Percentiles rank a stretch among this genome's conserved stretches.
phyloP scores from a whole-genome alignment of 2,113 vertebrate species.

The Struthio camelus region DNA sequence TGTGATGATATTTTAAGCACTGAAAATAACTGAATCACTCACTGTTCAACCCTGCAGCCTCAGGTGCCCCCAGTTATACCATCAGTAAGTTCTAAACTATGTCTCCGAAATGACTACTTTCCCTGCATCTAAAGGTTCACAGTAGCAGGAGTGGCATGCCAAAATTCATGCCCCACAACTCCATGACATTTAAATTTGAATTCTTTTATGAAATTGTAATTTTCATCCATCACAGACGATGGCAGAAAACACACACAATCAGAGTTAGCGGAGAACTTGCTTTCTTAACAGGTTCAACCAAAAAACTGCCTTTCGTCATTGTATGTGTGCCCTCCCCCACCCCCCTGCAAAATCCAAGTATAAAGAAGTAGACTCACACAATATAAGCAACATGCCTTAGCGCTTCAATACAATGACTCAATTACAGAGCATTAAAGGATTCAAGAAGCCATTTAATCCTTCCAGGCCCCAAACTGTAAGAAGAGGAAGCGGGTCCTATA shows the following conservation, averaged over 20 bases:
- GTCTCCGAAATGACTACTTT: not conserved
- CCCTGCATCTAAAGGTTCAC: not conserved
- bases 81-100: not conserved
- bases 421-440: not conserved
- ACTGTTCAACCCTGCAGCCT: not conserved
- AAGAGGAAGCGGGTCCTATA: not conserved
- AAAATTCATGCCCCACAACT: not conserved
- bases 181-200: not conserved
- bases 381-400: not conserved
- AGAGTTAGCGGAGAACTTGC: rapidly evolving
- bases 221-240: not conserved
- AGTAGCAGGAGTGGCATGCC: not conserved
- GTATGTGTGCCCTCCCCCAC: not conserved
- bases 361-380: not conserved
- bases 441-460: not conserved
- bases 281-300: not conserved
- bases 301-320: not conserved
- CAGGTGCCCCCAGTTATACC: not conserved
- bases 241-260: not conserved
- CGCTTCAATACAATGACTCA: not conserved
- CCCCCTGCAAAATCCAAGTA: not conserved
- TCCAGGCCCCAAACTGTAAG: not conserved
- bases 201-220: not conserved
- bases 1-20: not conserved
- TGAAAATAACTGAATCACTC: not conserved